Percentiles rank a stretch among this genome's conserved stretches.
phyloP scores from a whole-genome alignment of 2,797 vertebrate genomes.

The Fistularia commersonii region DNA sequence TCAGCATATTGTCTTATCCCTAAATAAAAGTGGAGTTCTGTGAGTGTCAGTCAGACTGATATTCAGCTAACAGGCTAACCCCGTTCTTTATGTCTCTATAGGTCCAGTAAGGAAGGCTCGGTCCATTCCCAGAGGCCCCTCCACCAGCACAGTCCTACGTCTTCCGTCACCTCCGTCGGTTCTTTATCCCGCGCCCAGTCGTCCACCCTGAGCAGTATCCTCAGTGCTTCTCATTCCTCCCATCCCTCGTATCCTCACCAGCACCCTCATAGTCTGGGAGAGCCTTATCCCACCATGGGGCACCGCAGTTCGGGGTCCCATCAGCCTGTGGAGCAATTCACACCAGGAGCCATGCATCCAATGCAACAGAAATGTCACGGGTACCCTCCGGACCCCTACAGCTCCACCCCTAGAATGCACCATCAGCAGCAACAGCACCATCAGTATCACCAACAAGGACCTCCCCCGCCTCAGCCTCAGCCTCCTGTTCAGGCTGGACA shows the following conservation, averaged over 20 bases:
- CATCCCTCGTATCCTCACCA: slow-evolving; percentile 69
- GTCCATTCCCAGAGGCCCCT: slow-evolving; percentile 80
- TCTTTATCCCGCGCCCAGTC: slow-evolving; percentile 90
- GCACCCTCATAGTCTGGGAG: slow-evolving; percentile 75
- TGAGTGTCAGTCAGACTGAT: too few relatives aligned
- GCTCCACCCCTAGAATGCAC: slow-evolving; percentile 71
- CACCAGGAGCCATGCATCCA: slow-evolving; percentile 59
- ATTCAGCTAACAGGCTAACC: neutral
- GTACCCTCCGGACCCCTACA: slow-evolving; percentile 71
- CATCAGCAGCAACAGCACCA: slow-evolving; percentile 62
- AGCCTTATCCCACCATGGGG: slow-evolving; percentile 69
- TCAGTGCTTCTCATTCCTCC: slow-evolving; percentile 75
- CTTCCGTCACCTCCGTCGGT: slow-evolving; percentile 89
- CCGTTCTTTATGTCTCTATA: slow-evolving; percentile 53
- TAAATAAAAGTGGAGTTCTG: too few relatives aligned
- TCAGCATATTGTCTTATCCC: neutral
- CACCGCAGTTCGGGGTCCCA: slow-evolving; percentile 63
- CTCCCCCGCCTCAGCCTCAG: slow-evolving; percentile 46
- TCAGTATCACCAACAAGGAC: slow-evolving; percentile 42
- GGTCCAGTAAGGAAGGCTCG: slow-evolving; percentile 85
- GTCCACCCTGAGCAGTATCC: slow-evolving; percentile 81
- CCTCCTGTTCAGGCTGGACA: slow-evolving; percentile 48
- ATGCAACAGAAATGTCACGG: slow-evolving; percentile 55
- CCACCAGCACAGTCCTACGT: slow-evolving; percentile 94
- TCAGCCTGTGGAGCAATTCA: slow-evolving; percentile 76